Base-by-base conservation (phyloP, 2,113 vertebrate species). In the Ophiodon elongatus region DNA sequence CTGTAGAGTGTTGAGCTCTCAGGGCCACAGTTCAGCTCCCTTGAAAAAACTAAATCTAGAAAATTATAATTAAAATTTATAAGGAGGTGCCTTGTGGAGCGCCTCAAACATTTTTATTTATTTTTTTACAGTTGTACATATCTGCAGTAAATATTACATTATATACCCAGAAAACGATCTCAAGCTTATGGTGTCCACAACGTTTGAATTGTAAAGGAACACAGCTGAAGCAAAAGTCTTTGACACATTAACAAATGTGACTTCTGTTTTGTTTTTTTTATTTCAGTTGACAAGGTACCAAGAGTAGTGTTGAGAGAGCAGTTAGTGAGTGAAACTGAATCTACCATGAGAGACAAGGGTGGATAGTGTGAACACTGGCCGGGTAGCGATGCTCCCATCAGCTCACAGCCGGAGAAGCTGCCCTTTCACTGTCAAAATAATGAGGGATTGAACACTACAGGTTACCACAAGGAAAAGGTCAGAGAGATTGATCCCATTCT, bases 351-450 rank as follows among this genome's bases (percentile, higher is more conserved):
- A 80, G 43, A 73, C 72, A 72, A 41, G 63, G 59, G 81, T 85
- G 52, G 21, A 81, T 80, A 71, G 21, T 83, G 69, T 81, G 54
- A 83, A 73, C 45, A 67, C 27, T 8, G 33, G 7, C 25, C 63
- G 43, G 73, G 50, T 5, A 72, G 59, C 41, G 43, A 76, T 73
- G 65, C 52, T 85, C 33, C 65, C 65, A 54, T 70, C 57, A 64
- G 72, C 68, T 71, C 72, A 41, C 14, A 67, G 66, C 70, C 33
- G 19, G 82, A 86, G 86, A 80, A 88, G 79, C 85, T 93, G 87
- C 88, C 84, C 85, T 92, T 92, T 93, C 81, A 85, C 82, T 86
- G 76, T 83, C 69, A 83, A 90, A 91, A 88, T 88, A 92, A 92
- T 87, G 85, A 92, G 76, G 82, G 84, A 80, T 56, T 83, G 84